These are phyloP conservation scores for Baronia brevicornis DNA, from an alignment of 2,888 invertebrate genomes.

Conservation along the genomic window DNA sequence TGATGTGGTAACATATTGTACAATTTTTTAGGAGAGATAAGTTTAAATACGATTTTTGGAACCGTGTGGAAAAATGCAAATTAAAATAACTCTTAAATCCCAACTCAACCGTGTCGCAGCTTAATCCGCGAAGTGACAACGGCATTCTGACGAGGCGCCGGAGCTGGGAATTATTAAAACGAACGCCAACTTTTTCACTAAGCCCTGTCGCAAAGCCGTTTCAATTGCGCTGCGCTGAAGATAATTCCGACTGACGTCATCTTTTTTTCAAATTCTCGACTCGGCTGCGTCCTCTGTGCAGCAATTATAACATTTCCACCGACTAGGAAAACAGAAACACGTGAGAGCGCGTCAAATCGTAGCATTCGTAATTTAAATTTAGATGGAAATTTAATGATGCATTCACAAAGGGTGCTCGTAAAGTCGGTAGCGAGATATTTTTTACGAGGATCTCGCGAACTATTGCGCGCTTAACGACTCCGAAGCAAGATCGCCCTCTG, in stretches of 20 bases:
- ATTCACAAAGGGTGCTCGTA: conserved; percentile 75
- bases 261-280: conserved; percentile 73
- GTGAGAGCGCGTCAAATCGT: conserved; percentile 66
- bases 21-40: conserved; percentile 33
- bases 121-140: conserved; percentile 76
- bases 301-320: conserved; percentile 75
- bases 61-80: conserved; percentile 65
- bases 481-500: conserved; percentile 73
- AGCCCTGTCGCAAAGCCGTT: conserved; percentile 75
- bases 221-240: conserved; percentile 76
- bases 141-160: conserved; percentile 76
- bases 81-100: conserved; percentile 73
- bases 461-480: conserved; percentile 76
- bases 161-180: conserved; percentile 75
- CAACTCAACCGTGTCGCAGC: conserved; percentile 74
- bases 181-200: conserved; percentile 76
- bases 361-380: conserved; percentile 73
- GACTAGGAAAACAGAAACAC: conserved; percentile 74
- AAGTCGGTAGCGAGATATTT: conserved; percentile 75
- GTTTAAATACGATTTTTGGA: conserved; percentile 44
- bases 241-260: conserved; percentile 75
- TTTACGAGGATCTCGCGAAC: conserved; percentile 76
- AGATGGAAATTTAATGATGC: conserved; percentile 77
- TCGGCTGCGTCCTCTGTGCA: conserved; percentile 68
- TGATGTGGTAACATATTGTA: conserved; percentile 39